Evolutionary conservation across 1,140 invertebrate species (phyloP).

Genomic region (Oncopodura yosiiana): DNA sequence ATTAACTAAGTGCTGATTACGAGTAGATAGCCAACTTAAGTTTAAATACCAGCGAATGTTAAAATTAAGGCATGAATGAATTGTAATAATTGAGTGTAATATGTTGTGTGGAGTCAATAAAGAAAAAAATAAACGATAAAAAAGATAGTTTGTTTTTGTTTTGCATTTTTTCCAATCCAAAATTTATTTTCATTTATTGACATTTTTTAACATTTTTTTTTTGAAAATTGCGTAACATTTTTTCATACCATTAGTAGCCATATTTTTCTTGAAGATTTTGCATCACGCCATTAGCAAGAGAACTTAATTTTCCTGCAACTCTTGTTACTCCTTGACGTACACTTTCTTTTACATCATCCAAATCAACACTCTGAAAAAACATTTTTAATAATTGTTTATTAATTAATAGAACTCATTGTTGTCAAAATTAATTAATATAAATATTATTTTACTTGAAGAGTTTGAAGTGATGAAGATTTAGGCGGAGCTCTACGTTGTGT

Average conservation of each 20-base stretch:
- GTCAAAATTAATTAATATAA: slow-evolving; percentile 8
- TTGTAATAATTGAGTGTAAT: too few relatives aligned
- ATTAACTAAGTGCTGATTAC: too few relatives aligned
- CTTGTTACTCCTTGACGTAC: slow-evolving; percentile 91
- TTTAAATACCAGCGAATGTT: too few relatives aligned
- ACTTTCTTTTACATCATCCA: slow-evolving; percentile 93
- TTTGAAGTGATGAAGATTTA: slow-evolving; percentile 31
- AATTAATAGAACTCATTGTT: background rate
- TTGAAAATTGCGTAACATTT: too few relatives aligned
- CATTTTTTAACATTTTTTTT: too few relatives aligned
- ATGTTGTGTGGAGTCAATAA: too few relatives aligned
- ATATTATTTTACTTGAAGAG: slow-evolving; percentile 16
- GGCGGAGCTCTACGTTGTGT: slow-evolving; percentile 37
- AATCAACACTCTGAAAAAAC: slow-evolving; percentile 54
- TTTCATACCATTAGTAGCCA: slow-evolving; percentile 34
- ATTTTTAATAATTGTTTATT: slow-evolving; percentile 13
- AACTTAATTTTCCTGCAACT: slow-evolving; percentile 87
- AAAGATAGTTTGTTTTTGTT: too few relatives aligned
- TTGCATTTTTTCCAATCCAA: too few relatives aligned
- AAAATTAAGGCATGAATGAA: too few relatives aligned
- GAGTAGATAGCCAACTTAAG: too few relatives aligned
- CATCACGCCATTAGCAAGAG: slow-evolving; percentile 87
- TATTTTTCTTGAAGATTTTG: slow-evolving; percentile 66
- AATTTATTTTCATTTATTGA: too few relatives aligned
- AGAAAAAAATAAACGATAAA: too few relatives aligned